A percentile compares a stretch with the other conserved stretches of the same genome.
These are phyloP conservation scores for Byasa hedistus DNA, from an alignment of 2,888 invertebrate genomes.

Conservation along the genomic window DNA sequence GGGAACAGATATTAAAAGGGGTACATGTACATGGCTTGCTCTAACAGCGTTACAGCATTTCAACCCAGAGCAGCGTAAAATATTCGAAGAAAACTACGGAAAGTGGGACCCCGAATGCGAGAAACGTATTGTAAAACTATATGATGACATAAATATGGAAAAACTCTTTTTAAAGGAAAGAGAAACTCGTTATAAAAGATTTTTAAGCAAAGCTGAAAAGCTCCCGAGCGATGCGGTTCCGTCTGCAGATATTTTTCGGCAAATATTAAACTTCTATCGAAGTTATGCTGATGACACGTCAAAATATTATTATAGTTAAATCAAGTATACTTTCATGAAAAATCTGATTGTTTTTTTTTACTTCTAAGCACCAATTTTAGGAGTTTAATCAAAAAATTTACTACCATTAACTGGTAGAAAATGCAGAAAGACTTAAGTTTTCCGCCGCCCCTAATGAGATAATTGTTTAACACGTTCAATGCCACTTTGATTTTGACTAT, in stretches of 20 bases:
- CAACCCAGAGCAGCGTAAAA: slow-evolving; percentile 7
- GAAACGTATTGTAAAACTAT: background rate
- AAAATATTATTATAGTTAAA: background rate
- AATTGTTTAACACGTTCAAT: no score
- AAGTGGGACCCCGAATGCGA: slow-evolving; percentile 9
- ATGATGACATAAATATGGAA: background rate
- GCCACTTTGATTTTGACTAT: no score
- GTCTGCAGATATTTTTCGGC: background rate
- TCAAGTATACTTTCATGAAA: no score
- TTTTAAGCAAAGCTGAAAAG: background rate
- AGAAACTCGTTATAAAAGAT: slow-evolving; percentile 1
- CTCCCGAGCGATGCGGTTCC: background rate
- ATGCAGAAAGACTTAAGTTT: no score
- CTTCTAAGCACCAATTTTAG: no score
- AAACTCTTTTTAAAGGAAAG: background rate
- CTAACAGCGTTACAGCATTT: slow-evolving; percentile 2
- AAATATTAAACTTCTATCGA: background rate
- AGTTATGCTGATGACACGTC: background rate
- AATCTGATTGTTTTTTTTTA: no score
- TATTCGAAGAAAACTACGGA: slow-evolving; percentile 14
- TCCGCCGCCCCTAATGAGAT: no score
- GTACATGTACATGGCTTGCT: slow-evolving; percentile 9
- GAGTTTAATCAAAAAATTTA: no score
- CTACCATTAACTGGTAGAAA: no score
- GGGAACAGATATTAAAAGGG: background rate